Evolutionary conservation across 1,140 invertebrate genomes (phyloP).

Genomic region (Littorina saxatilis): DNA sequence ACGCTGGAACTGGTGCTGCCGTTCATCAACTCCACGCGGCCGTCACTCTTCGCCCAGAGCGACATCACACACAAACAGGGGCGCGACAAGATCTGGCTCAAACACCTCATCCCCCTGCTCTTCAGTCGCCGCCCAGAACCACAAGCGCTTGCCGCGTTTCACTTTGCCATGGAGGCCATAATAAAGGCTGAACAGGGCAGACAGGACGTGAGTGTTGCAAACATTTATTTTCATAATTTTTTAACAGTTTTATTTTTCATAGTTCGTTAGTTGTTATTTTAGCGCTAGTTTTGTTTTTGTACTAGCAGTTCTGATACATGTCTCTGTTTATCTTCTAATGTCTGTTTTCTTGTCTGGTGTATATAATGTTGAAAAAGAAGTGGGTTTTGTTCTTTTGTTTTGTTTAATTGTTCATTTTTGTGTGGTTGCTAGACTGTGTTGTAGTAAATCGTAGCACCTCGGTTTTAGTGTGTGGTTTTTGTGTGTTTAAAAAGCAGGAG

Average conservation of each 20-base stretch:
- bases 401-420: no score
- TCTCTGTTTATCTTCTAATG: no score
- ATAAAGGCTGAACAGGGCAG: slow-evolving; percentile 98
- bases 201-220: slow-evolving; percentile 79
- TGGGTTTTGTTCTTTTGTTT: no score
- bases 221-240: neutral
- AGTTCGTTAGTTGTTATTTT: neutral
- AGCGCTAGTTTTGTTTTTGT: neutral
- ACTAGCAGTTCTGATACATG: neutral
- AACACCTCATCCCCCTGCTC: slow-evolving; percentile 94
- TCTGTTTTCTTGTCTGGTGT: no score
- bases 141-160: slow-evolving; percentile 96
- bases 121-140: slow-evolving; percentile 97
- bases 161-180: slow-evolving; percentile 99
- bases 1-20: slow-evolving; percentile 97
- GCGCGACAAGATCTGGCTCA: slow-evolving; percentile 96
- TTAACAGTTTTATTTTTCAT: neutral
- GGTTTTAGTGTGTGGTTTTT: no score
- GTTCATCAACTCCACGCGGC: slow-evolving; percentile 95
- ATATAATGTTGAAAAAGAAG: no score
- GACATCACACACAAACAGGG: slow-evolving; percentile 93
- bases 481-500: no score
- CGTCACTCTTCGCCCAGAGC: slow-evolving; percentile 95
- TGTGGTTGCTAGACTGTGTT: no score
- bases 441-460: no score